Percentiles rank a stretch among this genome's conserved stretches.
These are phyloP conservation scores for Lasius platythorax DNA, from an alignment of 2,888 invertebrate species.

Conservation along the genomic window DNA sequence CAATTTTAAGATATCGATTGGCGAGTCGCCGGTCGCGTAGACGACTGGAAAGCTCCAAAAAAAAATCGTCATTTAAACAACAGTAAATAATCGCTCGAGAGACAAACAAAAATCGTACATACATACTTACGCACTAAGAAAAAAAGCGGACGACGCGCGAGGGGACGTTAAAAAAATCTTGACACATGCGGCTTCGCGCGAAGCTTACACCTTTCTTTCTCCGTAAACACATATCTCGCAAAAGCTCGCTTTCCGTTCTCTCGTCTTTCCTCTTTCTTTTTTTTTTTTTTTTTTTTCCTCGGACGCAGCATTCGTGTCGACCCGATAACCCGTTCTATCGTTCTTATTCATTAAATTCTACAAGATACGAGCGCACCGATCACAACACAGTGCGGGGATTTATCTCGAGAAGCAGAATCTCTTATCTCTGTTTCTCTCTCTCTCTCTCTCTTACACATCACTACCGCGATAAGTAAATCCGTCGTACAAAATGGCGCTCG, in stretches of 20 bases:
- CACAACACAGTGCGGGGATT: not conserved
- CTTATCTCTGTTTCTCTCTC: not conserved
- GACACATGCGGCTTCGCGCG: not conserved
- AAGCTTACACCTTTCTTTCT: not conserved
- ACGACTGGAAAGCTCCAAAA: not conserved
- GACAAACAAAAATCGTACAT: not conserved
- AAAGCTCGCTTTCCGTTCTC: not conserved
- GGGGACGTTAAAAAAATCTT: not conserved
- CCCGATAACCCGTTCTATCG: not conserved
- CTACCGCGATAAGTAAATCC: constrained; percentile 14
- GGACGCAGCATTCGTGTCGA: not conserved
- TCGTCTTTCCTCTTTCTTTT: not conserved
- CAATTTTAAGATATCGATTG: not conserved
- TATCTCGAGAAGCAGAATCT: not conserved
- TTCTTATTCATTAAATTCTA: not conserved
- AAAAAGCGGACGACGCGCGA: not conserved
- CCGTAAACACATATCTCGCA: not conserved
- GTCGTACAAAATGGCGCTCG: constrained; percentile 42
- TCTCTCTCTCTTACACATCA: not conserved
- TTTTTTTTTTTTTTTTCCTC: not conserved
- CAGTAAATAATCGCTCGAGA: not conserved
- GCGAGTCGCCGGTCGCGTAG: not conserved
- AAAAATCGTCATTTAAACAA: not conserved
- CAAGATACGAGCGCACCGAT: not conserved
- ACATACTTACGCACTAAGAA: constrained; percentile 14